These are phyloP conservation scores for Poliocrania exsul DNA, from an alignment of 2,797 vertebrate species.

Conservation along the genomic window DNA sequence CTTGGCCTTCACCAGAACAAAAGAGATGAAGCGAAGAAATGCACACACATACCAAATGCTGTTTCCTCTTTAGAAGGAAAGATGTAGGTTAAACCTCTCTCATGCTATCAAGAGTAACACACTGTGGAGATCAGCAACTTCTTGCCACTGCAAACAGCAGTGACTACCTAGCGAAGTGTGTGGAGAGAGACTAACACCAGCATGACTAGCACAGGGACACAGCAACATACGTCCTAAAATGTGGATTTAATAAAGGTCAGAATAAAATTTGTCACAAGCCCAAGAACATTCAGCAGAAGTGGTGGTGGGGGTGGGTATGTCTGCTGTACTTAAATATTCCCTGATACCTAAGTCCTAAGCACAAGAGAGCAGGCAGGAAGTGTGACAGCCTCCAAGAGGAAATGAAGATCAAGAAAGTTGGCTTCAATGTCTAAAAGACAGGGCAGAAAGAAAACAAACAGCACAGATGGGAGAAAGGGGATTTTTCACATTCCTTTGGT, in stretches of 20 bases:
- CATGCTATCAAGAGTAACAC: background rate
- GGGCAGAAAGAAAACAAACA: conserved; percentile 34
- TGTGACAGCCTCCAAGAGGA: background rate
- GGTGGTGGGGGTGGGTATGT: accelerated
- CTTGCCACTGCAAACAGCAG: background rate
- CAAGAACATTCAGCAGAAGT: background rate
- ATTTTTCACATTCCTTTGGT: conserved; percentile 63
- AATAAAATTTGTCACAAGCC: background rate
- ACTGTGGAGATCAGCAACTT: background rate
- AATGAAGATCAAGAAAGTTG: conserved; percentile 31
- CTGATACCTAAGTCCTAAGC: conserved; percentile 8
- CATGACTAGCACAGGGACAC: background rate
- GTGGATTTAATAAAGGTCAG: background rate
- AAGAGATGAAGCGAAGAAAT: conserved; percentile 3
- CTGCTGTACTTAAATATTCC: background rate
- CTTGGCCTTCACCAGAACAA: conserved; percentile 26
- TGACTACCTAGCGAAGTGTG: background rate
- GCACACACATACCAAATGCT: background rate
- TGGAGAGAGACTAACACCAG: background rate
- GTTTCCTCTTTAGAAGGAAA: conserved; percentile 32
- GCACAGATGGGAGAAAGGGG: background rate
- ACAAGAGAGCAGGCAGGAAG: conserved; percentile 31
- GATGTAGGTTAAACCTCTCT: conserved; percentile 11
- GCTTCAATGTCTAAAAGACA: background rate
- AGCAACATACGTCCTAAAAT: background rate